A percentile compares a stretch with the other conserved stretches of the same genome.
phyloP scores from a whole-genome alignment of 2,113 vertebrate species.

The Ceyx margarethae region DNA sequence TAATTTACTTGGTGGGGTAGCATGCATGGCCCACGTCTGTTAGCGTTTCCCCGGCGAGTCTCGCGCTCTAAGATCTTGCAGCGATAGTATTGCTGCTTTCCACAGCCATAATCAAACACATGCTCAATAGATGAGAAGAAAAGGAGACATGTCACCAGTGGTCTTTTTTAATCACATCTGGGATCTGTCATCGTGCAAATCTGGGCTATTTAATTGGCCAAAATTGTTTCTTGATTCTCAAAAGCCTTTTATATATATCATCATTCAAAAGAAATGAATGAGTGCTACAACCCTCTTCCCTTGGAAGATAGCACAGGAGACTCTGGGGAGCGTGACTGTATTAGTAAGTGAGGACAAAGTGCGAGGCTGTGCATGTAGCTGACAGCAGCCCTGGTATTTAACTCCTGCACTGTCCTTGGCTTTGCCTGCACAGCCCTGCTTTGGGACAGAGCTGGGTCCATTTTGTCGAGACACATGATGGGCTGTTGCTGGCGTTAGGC shows the following conservation, averaged over 20 bases:
- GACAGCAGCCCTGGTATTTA: background rate
- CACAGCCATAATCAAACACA: background rate
- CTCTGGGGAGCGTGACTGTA: slow-evolving; percentile 26
- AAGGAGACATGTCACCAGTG: background rate
- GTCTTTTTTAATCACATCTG: slow-evolving; percentile 9
- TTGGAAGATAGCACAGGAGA: slow-evolving; percentile 20
- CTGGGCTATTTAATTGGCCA: background rate
- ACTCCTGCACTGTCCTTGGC: slow-evolving; percentile 15
- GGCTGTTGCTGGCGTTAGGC: background rate
- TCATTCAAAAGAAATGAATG: background rate
- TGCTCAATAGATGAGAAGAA: background rate
- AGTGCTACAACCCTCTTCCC: background rate
- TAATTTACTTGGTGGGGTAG: background rate
- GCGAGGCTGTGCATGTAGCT: background rate
- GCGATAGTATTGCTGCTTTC: background rate
- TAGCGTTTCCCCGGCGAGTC: background rate
- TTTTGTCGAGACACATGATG: background rate
- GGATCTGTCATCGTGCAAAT: background rate
- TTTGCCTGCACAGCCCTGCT: background rate
- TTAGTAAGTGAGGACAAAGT: slow-evolving; percentile 42
- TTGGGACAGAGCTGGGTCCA: background rate
- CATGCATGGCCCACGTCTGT: accelerated
- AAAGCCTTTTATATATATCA: background rate
- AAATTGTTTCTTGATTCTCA: background rate
- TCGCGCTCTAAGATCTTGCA: background rate